Evolutionary conservation across 2,113 vertebrate species (phyloP).

Genomic region (Tragelaphus buxtoni): DNA sequence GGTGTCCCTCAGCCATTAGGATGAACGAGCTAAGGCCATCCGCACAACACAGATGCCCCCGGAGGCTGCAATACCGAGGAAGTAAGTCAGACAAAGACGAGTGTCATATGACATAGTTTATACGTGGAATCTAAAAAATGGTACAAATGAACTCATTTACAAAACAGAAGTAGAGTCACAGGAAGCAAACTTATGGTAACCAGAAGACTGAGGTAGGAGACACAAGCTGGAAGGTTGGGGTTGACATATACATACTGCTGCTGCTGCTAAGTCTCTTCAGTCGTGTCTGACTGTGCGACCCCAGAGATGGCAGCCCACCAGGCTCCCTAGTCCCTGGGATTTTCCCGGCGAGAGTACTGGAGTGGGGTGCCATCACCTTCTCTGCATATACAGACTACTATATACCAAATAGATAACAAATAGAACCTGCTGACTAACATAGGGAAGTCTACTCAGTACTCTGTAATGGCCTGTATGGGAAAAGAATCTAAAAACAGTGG

Average conservation of each 20-base stretch:
- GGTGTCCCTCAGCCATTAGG: neutral
- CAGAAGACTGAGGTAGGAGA: neutral
- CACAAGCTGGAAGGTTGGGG: too few relatives aligned
- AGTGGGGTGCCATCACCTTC: too few relatives aligned
- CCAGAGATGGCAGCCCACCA: too few relatives aligned
- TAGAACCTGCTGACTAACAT: neutral
- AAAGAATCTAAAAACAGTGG: too few relatives aligned
- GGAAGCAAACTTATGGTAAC: neutral
- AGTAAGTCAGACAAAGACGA: neutral
- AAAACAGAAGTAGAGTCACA: neutral
- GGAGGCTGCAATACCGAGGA: neutral
- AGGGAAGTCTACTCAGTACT: neutral
- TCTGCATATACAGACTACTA: neutral
- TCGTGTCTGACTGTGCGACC: accelerated
- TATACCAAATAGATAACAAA: accelerated
- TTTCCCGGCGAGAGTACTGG: too few relatives aligned
- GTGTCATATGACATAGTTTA: accelerated
- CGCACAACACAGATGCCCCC: neutral
- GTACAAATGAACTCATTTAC: neutral
- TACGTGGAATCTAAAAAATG: neutral
- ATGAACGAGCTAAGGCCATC: accelerated
- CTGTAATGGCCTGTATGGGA: neutral
- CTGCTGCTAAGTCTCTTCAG: too few relatives aligned
- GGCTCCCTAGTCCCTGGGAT: too few relatives aligned
- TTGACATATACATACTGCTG: neutral